A percentile compares a stretch with the other conserved stretches of the same genome.
Conservation (phyloP, 1,140 invertebrate genomes). For the Anagrus nilaparvatae region DNA sequence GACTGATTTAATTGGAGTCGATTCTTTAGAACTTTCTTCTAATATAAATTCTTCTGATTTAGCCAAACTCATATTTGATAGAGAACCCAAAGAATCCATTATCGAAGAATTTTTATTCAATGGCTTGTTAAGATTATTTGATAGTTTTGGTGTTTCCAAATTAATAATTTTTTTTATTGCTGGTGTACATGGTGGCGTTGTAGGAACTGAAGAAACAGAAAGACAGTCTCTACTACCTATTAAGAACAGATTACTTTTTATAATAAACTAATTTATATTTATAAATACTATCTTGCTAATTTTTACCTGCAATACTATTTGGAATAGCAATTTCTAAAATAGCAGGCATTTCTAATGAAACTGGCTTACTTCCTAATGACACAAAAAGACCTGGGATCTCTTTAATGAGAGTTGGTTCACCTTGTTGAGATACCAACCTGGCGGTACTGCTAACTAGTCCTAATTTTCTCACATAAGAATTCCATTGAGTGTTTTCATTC, state of each 20-base stretch:
- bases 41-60: constrained; percentile 18
- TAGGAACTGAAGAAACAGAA: constrained; percentile 16
- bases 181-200: constrained; percentile 27
- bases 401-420: constrained; percentile 25
- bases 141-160: constrained; percentile 16
- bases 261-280: neutral
- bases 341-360: constrained; percentile 23
- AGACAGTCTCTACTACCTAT: constrained; percentile 7
- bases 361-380: constrained; percentile 24
- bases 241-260: neutral
- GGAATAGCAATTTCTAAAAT: constrained; percentile 22
- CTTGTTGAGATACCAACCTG: constrained; percentile 22
- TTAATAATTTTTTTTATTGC: constrained; percentile 16
- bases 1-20: constrained; percentile 5
- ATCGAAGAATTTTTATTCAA: constrained; percentile 20
- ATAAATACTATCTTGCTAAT: neutral
- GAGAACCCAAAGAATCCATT: constrained; percentile 18
- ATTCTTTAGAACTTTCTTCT: constrained; percentile 16
- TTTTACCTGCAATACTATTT: constrained; percentile 18
- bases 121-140: constrained; percentile 19
- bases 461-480: constrained; percentile 34
- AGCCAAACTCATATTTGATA: constrained; percentile 18
- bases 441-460: constrained; percentile 32
- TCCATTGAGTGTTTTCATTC: constrained; percentile 32
- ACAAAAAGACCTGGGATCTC: constrained; percentile 26